Conservation (phyloP, 2,113 vertebrate genomes). For the Coptodon bakossiorum region DNA sequence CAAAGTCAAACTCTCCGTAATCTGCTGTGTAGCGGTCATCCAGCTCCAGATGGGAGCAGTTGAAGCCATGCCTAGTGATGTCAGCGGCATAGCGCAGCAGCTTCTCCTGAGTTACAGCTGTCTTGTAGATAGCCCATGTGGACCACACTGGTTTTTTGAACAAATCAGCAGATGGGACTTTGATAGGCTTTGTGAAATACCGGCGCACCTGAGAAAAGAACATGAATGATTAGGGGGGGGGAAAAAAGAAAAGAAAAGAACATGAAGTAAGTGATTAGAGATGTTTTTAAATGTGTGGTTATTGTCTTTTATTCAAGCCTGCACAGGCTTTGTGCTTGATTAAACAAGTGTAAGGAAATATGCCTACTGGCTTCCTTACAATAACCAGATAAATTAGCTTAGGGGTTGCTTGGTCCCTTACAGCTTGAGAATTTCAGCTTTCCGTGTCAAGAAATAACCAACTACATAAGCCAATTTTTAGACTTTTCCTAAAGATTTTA, state of each 20-base stretch:
- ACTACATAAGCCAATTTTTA: background rate
- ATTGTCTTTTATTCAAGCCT: background rate
- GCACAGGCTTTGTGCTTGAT: background rate
- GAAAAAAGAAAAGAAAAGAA: background rate
- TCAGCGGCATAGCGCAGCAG: constrained; percentile 72
- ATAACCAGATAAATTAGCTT: background rate
- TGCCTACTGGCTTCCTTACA: background rate
- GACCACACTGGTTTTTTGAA: constrained; percentile 86
- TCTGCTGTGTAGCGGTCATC: constrained; percentile 82
- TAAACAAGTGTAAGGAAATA: background rate
- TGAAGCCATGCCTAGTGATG: constrained; percentile 79
- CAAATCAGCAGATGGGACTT: constrained; percentile 77
- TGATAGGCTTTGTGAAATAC: constrained; percentile 86
- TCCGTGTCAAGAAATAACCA: background rate
- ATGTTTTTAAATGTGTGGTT: background rate
- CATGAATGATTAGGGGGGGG: background rate
- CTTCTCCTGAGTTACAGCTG: constrained; percentile 78
- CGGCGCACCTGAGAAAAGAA: constrained; percentile 67
- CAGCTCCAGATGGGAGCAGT: constrained; percentile 85
- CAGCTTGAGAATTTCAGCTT: background rate
- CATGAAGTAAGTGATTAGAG: background rate
- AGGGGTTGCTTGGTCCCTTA: background rate
- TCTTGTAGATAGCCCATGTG: constrained; percentile 81
- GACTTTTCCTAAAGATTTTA: background rate
- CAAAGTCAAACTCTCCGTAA: constrained; percentile 89